Percentiles rank a stretch among this genome's conserved stretches.
These are phyloP conservation scores for Chrysocyon brachyurus DNA, from an alignment of 2,797 vertebrate species.

Conservation along the genomic window DNA sequence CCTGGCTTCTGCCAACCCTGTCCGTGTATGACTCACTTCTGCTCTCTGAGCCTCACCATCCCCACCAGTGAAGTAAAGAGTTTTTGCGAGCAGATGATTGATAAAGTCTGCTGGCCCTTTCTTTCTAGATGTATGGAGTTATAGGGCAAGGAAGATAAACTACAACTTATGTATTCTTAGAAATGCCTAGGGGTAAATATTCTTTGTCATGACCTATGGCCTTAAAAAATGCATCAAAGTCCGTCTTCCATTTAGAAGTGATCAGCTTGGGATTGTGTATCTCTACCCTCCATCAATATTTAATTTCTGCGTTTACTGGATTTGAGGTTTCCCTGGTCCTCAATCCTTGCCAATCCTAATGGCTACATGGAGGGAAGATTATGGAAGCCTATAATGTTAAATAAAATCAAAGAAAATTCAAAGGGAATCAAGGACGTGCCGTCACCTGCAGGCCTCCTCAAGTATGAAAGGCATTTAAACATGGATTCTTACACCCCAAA, in stretches of 20 bases:
- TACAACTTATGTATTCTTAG: slow-evolving; percentile 20
- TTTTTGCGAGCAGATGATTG: neutral
- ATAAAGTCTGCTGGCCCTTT: neutral
- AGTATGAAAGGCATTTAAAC: slow-evolving; percentile 26
- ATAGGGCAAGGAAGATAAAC: slow-evolving; percentile 53
- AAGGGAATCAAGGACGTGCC: neutral
- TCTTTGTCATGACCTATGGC: neutral
- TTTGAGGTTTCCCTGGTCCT: neutral
- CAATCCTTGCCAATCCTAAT: neutral
- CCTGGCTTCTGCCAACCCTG: neutral
- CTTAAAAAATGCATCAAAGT: slow-evolving; percentile 58
- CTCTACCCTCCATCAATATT: slow-evolving; percentile 3
- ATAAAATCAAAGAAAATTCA: slow-evolving; percentile 44
- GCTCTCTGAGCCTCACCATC: neutral
- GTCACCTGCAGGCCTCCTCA: neutral
- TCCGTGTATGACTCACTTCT: neutral
- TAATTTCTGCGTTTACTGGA: slow-evolving; percentile 41
- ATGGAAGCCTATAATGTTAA: neutral
- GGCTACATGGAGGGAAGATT: neutral
- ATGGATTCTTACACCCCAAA: neutral
- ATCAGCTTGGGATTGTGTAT: neutral
- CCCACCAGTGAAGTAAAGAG: neutral
- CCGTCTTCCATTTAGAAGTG: neutral
- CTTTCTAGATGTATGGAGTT: slow-evolving; percentile 34
- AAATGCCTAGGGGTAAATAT: slow-evolving; percentile 37